A percentile compares a stretch with the other conserved stretches of the same genome.
phyloP scores from a whole-genome alignment of 2,888 invertebrate genomes.

The Amphipoea lucens region DNA sequence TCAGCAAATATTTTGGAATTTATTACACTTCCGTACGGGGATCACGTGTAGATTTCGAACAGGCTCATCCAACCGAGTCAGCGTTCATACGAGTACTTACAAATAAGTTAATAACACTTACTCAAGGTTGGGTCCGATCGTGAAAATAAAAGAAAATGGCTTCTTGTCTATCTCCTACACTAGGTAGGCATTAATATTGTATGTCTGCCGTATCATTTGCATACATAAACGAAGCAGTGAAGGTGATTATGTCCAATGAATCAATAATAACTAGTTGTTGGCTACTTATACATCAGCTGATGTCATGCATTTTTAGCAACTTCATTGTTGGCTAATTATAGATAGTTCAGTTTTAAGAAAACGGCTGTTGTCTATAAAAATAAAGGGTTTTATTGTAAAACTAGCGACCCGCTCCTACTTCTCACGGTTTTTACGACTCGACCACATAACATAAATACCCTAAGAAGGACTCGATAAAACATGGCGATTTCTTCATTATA shows the following conservation, averaged over 20 bases:
- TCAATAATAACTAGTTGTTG: constrained; percentile 51
- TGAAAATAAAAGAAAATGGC: constrained; percentile 45
- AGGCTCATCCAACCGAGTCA: constrained; percentile 30
- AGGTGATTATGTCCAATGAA: constrained; percentile 66
- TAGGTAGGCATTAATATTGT: constrained; percentile 39
- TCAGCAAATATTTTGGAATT: constrained; percentile 44
- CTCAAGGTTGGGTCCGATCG: constrained; percentile 9
- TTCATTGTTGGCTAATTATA: constrained; percentile 14
- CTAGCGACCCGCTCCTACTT: background rate
- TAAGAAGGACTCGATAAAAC: background rate
- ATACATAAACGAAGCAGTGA: constrained; percentile 60
- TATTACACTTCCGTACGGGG: constrained; percentile 32
- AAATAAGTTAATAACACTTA: constrained; percentile 36
- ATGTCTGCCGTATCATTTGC: constrained; percentile 53
- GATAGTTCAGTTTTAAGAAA: constrained; percentile 7
- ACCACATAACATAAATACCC: too few relatives aligned
- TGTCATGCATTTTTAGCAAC: constrained; percentile 42
- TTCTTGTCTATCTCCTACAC: constrained; percentile 21
- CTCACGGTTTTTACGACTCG: background rate
- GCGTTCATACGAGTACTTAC: constrained; percentile 27
- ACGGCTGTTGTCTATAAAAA: background rate
- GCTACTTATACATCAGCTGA: constrained; percentile 48
- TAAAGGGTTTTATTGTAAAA: background rate
- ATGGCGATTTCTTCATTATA: background rate
- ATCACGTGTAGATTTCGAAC: constrained; percentile 31